Base-by-base conservation (phyloP, 2,113 vertebrate species). In the Myxocyprinus asiaticus region DNA sequence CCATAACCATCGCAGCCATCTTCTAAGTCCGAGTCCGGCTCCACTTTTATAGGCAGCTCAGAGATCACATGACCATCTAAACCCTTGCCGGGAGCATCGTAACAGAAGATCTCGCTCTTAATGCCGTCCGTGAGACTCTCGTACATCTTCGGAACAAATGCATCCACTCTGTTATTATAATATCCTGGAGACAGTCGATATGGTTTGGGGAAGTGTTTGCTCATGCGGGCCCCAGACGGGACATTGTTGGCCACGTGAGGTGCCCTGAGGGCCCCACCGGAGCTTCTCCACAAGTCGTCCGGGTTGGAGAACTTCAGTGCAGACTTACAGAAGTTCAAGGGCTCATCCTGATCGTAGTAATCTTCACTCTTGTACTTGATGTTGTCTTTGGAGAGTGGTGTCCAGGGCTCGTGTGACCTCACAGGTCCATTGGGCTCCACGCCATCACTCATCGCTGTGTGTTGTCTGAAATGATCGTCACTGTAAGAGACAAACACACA, bases 31-130 rank as follows among this genome's bases (percentile, higher is more conserved):
- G 94, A 94, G 86, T 98, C 95, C 0, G 94, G 93, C 86, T 99
- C 97, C 0, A 84, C 92, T 88, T 99, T 99, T 85, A 99, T 94
- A 44, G 95, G 93, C 85, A 92, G 90, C n/a, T 95, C 94, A 0
- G 92, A 75, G 50, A 94, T 90, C 86, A 92, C 9, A 0, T 91
- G 80, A 4, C 90, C 65, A 0, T 94, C 89, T 15, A 93, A 94
- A 51, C 87, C 85, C 8, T 93, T 71, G 11, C 89, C 92, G 0
- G 86, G 86, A 42, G 86, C n/a, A 47, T 87, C 4, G 0, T 90
- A 87, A 0, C 89, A 67, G 56, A 56, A 84, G 9, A 90, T 89
- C 79, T 94, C 93, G 3, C 90, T 89, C 84, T 95, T 96, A 61
- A 91, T 80, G 7, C 92, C 90, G 51, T 96, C 94, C 6, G 85